These are phyloP conservation scores for Falco punctatus DNA, from an alignment of 2,113 vertebrate genomes.

Conservation along the genomic window DNA sequence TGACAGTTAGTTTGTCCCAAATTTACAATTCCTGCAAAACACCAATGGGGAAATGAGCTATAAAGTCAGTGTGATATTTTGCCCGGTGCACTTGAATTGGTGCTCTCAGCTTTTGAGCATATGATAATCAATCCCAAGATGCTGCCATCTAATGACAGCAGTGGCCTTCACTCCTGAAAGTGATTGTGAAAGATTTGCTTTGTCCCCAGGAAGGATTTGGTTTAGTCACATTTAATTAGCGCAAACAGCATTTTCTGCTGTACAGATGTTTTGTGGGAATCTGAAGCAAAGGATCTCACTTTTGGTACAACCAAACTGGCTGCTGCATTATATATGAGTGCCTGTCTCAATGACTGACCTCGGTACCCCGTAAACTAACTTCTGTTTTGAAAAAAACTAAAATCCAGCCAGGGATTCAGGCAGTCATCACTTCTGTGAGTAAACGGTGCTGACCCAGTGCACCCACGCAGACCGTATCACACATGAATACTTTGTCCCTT, in stretches of 20 bases:
- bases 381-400: not conserved
- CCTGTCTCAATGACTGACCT: not conserved
- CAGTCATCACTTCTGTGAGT: not conserved
- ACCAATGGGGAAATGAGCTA: not conserved
- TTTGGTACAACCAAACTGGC: not conserved
- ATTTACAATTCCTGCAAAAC: not conserved
- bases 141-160: not conserved
- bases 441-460: not conserved
- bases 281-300: not conserved
- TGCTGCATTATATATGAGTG: not conserved
- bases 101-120: not conserved
- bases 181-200: not conserved
- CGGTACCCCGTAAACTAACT: not conserved
- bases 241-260: not conserved
- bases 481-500: not conserved
- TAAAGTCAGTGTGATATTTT: not conserved
- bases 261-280: not conserved
- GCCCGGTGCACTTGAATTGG: not conserved
- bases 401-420: not conserved
- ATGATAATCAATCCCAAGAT: not conserved
- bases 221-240: not conserved
- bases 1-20: not conserved
- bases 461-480: not conserved
- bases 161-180: not conserved
- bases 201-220: not conserved